These are phyloP conservation scores for Dryocosmus kuriphilus DNA, from an alignment of 2,888 invertebrate species.

Conservation along the genomic window DNA sequence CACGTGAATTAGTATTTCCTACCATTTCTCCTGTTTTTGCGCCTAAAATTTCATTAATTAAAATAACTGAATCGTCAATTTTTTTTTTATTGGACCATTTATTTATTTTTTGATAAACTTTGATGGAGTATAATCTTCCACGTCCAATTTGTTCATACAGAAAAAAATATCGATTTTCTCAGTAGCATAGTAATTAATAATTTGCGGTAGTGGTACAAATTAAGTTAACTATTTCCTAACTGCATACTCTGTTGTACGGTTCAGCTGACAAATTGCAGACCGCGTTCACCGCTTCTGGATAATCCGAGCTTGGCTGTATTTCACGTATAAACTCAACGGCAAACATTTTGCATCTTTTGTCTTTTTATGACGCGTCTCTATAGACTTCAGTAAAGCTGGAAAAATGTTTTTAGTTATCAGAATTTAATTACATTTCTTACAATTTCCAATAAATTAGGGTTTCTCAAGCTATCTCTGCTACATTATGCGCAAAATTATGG, in stretches of 20 bases:
- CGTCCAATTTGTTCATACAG: background rate
- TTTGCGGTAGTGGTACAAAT: background rate
- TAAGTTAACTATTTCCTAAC: slow-evolving; percentile 2
- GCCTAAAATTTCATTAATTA: too few relatives aligned
- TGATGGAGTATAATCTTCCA: background rate
- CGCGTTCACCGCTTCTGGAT: slow-evolving; percentile 41
- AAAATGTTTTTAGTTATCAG: background rate
- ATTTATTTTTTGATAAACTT: background rate
- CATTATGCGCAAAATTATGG: too few relatives aligned
- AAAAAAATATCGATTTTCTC: background rate
- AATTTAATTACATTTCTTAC: background rate
- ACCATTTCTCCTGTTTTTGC: too few relatives aligned
- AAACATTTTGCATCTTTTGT: background rate
- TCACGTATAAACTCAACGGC: background rate
- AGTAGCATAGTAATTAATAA: background rate
- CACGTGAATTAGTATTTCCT: too few relatives aligned
- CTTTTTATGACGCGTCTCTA: background rate
- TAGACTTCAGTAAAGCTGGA: background rate
- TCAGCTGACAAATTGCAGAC: slow-evolving; percentile 49
- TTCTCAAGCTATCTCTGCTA: too few relatives aligned
- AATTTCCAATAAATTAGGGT: background rate
- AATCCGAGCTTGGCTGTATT: slow-evolving; percentile 20
- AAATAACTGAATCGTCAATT: background rate
- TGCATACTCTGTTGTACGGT: background rate
- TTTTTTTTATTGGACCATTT: background rate